Percentiles rank a stretch among this genome's conserved stretches.
Evolutionary conservation across 2,797 vertebrate species (phyloP).

Genomic region (Schizothorax lantsangensis): DNA sequence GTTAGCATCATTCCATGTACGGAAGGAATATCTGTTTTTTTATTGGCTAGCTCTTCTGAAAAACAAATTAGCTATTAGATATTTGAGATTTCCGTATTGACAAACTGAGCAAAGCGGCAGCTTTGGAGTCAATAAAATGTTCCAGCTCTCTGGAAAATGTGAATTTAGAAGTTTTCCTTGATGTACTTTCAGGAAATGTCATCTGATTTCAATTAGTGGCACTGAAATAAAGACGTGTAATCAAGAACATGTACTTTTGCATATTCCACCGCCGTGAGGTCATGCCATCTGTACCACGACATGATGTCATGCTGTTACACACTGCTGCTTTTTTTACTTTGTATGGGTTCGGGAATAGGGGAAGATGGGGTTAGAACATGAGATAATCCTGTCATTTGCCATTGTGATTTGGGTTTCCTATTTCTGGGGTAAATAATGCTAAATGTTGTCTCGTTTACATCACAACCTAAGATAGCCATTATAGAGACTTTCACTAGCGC

Average conservation of each 20-base stretch:
- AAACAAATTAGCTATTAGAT: not conserved
- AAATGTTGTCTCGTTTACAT: not conserved
- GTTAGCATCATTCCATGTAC: slow-evolving; percentile 60
- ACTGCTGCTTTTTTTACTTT: not conserved
- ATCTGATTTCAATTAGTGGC: slow-evolving; percentile 35
- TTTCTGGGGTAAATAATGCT: not conserved
- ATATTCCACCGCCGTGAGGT: slow-evolving; percentile 35
- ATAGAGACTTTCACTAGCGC: not conserved
- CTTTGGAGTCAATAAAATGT: slow-evolving; percentile 23
- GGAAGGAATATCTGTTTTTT: not conserved
- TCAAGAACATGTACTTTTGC: slow-evolving; percentile 29
- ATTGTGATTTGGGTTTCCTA: not conserved
- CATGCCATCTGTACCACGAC: slow-evolving; percentile 49
- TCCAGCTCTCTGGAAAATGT: slow-evolving; percentile 2
- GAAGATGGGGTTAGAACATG: slow-evolving; percentile 21
- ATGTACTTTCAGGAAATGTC: slow-evolving; percentile 22
- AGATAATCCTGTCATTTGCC: slow-evolving; percentile 42
- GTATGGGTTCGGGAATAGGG: not conserved
- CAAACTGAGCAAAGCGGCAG: not conserved
- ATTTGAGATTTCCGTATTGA: slow-evolving; percentile 1
- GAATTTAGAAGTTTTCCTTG: slow-evolving; percentile 5
- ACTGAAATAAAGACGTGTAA: slow-evolving; percentile 14
- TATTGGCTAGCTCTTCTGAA: not conserved
- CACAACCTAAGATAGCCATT: not conserved
- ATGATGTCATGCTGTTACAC: slow-evolving; percentile 50